Base-by-base conservation (phyloP, 2,888 invertebrate genomes). In the Ellobium chinense region DNA sequence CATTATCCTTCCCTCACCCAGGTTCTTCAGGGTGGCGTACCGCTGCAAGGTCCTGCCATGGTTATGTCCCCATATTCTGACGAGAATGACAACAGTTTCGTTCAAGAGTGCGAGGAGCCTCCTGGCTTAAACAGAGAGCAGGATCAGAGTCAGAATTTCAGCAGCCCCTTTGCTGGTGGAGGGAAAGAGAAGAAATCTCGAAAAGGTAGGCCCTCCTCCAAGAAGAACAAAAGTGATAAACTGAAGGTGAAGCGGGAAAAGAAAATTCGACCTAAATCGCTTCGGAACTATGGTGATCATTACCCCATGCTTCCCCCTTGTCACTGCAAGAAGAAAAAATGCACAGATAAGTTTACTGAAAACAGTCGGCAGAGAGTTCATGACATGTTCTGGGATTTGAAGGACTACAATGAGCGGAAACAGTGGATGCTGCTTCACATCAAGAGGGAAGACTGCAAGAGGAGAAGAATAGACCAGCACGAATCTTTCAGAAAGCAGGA, bases 391-490 rank as follows among this genome's bases (percentile, higher is more conserved):
- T 78, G 78, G 78, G 54, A 46, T 34, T 37, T 78, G 31, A 68
- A 63, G 14, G 39, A 62, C 36, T 78, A 78, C 36, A 78, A 72
- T 65, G 72, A 63, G 7, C 70, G 78, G 9, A 78, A 78, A 29
- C 78, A 78, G 65, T 78, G 70, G 70, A 72, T 78, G 72, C 63
- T 72, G n/a, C 62, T 46, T 18, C 70, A 63, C 34, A 78, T 78
- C 36, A 72, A 65, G 29, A 70, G 78, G 29, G 66, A 62, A 24
- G 70, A 63, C 21, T 65, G 63, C 24, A 78, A 54, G 29, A 5
- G 78, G 21, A 60, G 78, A 14, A 60, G 70, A 27, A 36, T 66
- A 21, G 70, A 63, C n/a, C 56, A 72, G 39, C 29, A 36, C n/a
- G 70, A 65, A n/a, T 62, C 62, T 7, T 72, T 54, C 39, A 78